phyloP scores from a whole-genome alignment of 2,113 vertebrate species.

The Arvicanthis niloticus region DNA sequence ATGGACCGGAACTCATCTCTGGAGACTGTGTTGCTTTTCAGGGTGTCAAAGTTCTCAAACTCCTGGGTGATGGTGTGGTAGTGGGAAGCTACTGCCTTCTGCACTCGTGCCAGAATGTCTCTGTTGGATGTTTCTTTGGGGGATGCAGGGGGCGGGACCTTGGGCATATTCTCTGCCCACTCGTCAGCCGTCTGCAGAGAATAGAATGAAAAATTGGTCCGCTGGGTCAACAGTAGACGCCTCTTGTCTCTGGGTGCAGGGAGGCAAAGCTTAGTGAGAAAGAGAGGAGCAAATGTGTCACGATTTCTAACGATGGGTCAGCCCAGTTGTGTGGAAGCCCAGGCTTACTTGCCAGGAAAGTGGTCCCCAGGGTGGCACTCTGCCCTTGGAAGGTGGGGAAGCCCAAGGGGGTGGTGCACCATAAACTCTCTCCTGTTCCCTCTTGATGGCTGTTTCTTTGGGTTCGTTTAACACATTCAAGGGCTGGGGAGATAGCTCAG shows the following conservation, averaged over 20 bases:
- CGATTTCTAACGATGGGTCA: background rate
- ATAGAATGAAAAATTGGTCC: conserved; percentile 57
- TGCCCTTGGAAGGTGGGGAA: background rate
- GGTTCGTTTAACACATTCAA: background rate
- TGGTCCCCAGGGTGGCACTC: background rate
- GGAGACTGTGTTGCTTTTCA: conserved; percentile 70
- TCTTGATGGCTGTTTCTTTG: background rate
- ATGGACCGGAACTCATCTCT: conserved; percentile 85
- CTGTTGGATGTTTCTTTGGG: conserved; percentile 75
- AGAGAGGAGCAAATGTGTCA: accelerated
- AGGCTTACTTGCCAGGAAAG: accelerated
- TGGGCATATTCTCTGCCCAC: conserved; percentile 85
- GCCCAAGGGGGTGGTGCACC: background rate
- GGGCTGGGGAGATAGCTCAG: background rate
- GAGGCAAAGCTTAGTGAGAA: background rate
- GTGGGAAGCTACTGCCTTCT: conserved; percentile 75
- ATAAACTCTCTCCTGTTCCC: accelerated
- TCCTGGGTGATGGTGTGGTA: conserved; percentile 82
- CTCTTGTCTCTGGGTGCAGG: conserved; percentile 35
- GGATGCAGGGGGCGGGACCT: conserved; percentile 63
- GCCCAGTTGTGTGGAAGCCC: accelerated
- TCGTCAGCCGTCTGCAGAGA: conserved; percentile 82
- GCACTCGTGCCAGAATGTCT: conserved; percentile 81
- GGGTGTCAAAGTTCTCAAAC: conserved; percentile 81
- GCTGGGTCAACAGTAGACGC: conserved; percentile 27